Percentiles rank a stretch among this genome's conserved stretches.
phyloP scores from a whole-genome alignment of 2,113 vertebrate species.

The Rana temporaria region DNA sequence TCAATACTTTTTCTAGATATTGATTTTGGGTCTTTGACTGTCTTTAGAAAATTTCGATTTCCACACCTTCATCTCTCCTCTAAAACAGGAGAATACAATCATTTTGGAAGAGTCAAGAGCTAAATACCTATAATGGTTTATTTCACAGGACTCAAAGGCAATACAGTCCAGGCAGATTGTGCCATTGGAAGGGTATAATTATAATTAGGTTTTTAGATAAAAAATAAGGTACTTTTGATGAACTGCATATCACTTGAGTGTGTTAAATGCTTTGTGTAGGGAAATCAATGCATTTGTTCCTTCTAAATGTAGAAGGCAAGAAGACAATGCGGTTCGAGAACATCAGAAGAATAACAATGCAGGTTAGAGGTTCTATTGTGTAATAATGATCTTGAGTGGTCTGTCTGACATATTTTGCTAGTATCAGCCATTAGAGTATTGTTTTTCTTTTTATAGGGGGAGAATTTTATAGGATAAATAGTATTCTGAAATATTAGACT shows the following conservation, averaged over 20 bases:
- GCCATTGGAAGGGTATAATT: neutral
- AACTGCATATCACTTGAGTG: constrained; percentile 59
- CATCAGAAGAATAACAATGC: constrained; percentile 49
- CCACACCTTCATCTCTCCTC: neutral
- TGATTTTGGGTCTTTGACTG: constrained; percentile 6
- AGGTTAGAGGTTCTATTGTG: neutral
- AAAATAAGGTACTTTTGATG: constrained; percentile 55
- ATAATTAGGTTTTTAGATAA: neutral
- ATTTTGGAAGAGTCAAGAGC: neutral
- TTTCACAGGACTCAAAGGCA: neutral
- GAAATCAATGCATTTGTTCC: constrained; percentile 58
- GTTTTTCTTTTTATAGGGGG: too few relatives aligned
- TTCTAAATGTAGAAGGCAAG: constrained; percentile 57
- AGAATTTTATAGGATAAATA: too few relatives aligned
- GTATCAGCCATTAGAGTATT: neutral
- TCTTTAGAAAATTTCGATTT: constrained; percentile 4
- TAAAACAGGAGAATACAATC: neutral
- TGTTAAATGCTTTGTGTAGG: constrained; percentile 60
- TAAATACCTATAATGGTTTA: neutral
- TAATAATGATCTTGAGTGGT: neutral
- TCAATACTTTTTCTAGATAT: neutral
- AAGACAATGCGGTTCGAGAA: constrained; percentile 50
- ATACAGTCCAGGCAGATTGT: neutral
- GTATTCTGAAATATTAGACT: too few relatives aligned
- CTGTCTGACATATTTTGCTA: neutral